phyloP scores from a whole-genome alignment of 1,140 invertebrate genomes.

The Matsumurasca onukii region DNA sequence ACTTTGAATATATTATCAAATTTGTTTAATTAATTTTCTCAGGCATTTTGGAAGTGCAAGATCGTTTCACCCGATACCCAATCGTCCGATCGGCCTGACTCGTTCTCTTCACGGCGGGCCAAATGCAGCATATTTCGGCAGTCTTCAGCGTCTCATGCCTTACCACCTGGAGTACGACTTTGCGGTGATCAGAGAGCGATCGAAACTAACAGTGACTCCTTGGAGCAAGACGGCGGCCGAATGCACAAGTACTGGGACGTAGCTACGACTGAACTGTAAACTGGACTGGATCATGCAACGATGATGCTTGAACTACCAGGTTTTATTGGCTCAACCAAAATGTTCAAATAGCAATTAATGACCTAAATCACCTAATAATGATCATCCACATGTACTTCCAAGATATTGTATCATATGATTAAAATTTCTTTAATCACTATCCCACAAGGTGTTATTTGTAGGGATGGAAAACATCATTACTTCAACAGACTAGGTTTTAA shows the following conservation, averaged over 20 bases:
- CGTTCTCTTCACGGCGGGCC: slow-evolving; percentile 65
- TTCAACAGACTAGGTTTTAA: too few species aligned
- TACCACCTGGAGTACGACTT: slow-evolving; percentile 84
- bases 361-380: not conserved
- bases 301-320: not conserved
- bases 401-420: not conserved
- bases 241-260: slow-evolving; percentile 89
- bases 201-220: slow-evolving; percentile 58
- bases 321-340: not conserved
- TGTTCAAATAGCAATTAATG: not conserved
- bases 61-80: slow-evolving; percentile 59
- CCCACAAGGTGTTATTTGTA: too few species aligned
- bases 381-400: not conserved
- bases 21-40: too few species aligned
- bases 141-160: slow-evolving; percentile 77
- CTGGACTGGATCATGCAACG: too few species aligned
- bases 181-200: slow-evolving; percentile 73
- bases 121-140: slow-evolving; percentile 83
- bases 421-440: not conserved
- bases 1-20: too few species aligned
- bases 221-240: slow-evolving; percentile 69
- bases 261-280: slow-evolving; percentile 76
- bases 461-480: too few species aligned
- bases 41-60: slow-evolving; percentile 77
- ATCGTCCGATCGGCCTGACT: slow-evolving; percentile 42